Evolutionary conservation across 1,140 invertebrate genomes (phyloP), one percentile per base, ranked within the genome.

Genomic region (Eufriesea mexicana): DNA sequence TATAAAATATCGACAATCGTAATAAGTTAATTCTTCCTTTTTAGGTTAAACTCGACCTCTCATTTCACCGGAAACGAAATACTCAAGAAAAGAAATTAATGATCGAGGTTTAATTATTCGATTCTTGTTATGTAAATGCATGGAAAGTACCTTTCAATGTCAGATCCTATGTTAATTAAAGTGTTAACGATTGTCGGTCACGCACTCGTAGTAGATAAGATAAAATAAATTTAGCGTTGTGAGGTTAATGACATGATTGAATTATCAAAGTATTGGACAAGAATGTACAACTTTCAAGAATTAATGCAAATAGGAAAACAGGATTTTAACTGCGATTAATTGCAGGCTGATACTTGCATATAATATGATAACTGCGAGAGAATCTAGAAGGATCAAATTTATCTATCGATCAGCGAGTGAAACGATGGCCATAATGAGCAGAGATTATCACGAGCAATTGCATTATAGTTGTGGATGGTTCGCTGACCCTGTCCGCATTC

Each of bases 91-190:
- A 12, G 7, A 64, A 20, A 12, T 12, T 45, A n/a, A 45, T 25
- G 8, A 10, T 7, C 9, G 8, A 8, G 28, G 57, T 16, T 25
- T 55, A 14, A 20, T 9, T 9, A 2, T 2, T 45, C 51, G 42
- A 16, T 35, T 70, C 16, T 23, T 57, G 76, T 66, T 80, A 75
- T 64, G 71, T 8, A 80, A 86, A 86, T 76, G 8, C 55, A 28
- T n/a, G 35, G 71, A 75, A 81, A 85, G 55, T 47, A 49, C 10
- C 9, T 47, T 10, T 6, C 6, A 12, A 47, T 55, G 18, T 35
- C 73, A 0, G 4, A 12, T 59, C 12, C 4, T 45, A 1, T 7
- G 23, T 9, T 76, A 55, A 55, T 42, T 55, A 10, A 25, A 2
- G 2, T n/a, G n/a, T 20, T 23, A 64, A 64, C 18, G 16, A 42